Evolutionary conservation across 2,888 invertebrate genomes (phyloP).

Genomic region (Neoascia interrupta): DNA sequence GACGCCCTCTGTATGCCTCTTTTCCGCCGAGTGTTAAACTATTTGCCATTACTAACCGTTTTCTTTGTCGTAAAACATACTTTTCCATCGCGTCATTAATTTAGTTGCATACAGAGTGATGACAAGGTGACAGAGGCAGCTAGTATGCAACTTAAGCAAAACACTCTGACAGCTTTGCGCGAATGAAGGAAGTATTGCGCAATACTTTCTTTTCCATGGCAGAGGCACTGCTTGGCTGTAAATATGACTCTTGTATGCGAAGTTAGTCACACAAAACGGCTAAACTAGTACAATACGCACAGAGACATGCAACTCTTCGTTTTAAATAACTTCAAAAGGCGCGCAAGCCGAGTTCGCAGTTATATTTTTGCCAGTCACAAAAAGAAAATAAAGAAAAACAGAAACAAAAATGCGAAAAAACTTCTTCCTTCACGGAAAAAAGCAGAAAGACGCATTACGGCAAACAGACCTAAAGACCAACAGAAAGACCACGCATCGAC

Average conservation of each 20-base stretch:
- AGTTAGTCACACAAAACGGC: too few relatives aligned
- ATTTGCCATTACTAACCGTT: too few relatives aligned
- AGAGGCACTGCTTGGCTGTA: too few relatives aligned
- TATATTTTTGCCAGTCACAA: constrained; percentile 5
- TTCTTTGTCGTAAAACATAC: too few relatives aligned
- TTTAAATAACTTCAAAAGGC: constrained; percentile 25
- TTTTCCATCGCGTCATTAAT: too few relatives aligned
- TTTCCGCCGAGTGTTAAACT: too few relatives aligned
- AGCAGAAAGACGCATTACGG: too few relatives aligned
- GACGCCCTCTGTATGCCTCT: too few relatives aligned
- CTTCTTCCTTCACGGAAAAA: constrained; percentile 39
- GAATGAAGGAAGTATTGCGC: constrained; percentile 62
- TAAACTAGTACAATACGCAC: constrained; percentile 58
- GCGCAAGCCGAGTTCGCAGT: constrained; percentile 9
- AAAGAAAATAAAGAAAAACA: background rate
- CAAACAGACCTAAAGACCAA: too few relatives aligned
- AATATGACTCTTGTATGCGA: too few relatives aligned
- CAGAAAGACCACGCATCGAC: constrained; percentile 21
- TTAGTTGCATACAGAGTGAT: constrained; percentile 28
- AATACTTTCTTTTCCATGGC: constrained; percentile 66
- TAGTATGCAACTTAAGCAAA: too few relatives aligned
- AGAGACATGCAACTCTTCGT: constrained; percentile 43
- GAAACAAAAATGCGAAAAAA: constrained; percentile 16
- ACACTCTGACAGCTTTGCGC: constrained; percentile 35
- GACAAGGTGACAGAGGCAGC: constrained; percentile 45